Base-by-base conservation (phyloP, 2,888 invertebrate species). In the Clistopyga incitator region DNA sequence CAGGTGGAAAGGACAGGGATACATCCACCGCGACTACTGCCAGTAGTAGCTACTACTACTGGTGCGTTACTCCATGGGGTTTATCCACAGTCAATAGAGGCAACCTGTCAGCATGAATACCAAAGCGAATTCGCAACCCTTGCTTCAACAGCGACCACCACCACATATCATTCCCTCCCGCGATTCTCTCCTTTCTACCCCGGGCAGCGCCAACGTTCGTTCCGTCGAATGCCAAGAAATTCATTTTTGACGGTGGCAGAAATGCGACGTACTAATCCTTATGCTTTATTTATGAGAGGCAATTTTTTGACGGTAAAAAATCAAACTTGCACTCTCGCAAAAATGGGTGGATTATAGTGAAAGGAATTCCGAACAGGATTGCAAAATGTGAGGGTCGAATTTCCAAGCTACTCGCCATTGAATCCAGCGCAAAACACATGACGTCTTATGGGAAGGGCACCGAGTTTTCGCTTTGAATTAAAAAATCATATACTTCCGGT, bases 41-140 rank as follows among this genome's bases (percentile, higher is more conserved):
- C 71, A 77, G 77, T 65, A 71, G 77, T 38, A 47, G 67, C 59
- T 18, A 34, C 65, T 29, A 54, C 78, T 25, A 42, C 59, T 45
- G 47, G 34, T 83, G 56, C 83, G 80, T 76, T 82, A 86, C 79
- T 78, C 67, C 84, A 83, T 86, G 86, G 34, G 88, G 89, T 90
- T 89, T 90, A 90, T 90, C 90, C 90, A 89, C 89, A 90, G 91
- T 91, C 92, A 92, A 92, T 92, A 92, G 91, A 91, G 90, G 87
- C 89, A 88, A 88, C 88, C 90, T 91, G 91, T 90, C 91, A 89
- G 91, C 90, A 88, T 90, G 91, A 91, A 91, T 91, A 90, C 90
- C 90, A 90, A 91, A 90, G 85, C 89, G 86, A 84, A 86, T 84
- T 82, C 78, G 74, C 80, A 85, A 82, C 71, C 80, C 86, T 80